Conservation (phyloP, 2,888 invertebrate species). For the Dromius quadrimaculatus region DNA sequence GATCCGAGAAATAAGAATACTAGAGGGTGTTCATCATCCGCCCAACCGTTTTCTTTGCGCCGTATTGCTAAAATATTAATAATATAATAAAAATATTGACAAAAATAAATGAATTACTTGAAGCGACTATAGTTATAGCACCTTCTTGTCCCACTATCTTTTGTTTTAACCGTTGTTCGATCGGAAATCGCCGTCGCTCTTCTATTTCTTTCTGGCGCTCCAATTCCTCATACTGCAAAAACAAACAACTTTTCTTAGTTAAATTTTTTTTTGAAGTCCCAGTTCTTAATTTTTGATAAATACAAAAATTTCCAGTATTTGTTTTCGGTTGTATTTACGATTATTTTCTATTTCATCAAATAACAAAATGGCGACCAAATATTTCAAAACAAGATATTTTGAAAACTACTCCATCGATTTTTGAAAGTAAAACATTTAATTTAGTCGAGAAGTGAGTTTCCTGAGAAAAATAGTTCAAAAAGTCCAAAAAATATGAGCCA, state of each 20-base stretch:
- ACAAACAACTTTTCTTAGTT: conserved; percentile 44
- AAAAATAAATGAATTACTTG: conserved; percentile 68
- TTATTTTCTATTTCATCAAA: too few species aligned
- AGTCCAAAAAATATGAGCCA: too few species aligned
- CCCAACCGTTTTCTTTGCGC: conserved; percentile 94
- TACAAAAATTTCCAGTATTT: too few species aligned
- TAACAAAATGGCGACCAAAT: too few species aligned
- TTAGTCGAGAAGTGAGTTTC: too few species aligned
- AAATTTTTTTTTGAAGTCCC: too few species aligned
- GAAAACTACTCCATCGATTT: too few species aligned
- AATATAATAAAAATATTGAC: conserved; percentile 3
- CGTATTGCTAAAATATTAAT: conserved; percentile 74
- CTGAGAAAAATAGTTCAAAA: too few species aligned
- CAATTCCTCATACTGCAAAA: conserved; percentile 67
- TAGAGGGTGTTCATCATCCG: conserved; percentile 91
- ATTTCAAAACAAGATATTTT: too few species aligned
- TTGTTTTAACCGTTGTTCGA: conserved; percentile 85
- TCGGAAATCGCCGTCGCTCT: conserved; percentile 83
- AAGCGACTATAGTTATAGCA: conserved; percentile 82
- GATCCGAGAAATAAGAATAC: conserved; percentile 93
- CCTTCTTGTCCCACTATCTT: conserved; percentile 89
- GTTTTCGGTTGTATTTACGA: too few species aligned
- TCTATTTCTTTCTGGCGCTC: conserved; percentile 77
- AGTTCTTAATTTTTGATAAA: too few species aligned
- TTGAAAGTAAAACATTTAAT: too few species aligned